These are phyloP conservation scores for Rhaphigaster nebulosa DNA, from an alignment of 2,888 invertebrate species.

Conservation along the genomic window DNA sequence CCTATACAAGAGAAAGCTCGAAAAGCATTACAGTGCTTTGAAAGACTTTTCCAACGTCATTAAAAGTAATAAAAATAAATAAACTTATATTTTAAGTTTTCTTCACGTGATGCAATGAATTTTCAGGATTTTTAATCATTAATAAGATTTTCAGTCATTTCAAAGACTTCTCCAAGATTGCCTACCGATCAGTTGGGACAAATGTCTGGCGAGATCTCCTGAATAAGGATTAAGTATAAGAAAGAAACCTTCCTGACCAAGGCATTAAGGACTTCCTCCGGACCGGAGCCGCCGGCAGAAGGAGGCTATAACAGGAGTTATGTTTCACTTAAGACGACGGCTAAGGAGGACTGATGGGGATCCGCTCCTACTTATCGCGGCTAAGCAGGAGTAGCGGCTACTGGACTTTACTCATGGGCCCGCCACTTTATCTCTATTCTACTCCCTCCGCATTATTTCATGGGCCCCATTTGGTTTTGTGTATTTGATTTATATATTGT, in stretches of 20 bases:
- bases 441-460: background rate
- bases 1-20: too few relatives aligned
- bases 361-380: slow-evolving; percentile 32
- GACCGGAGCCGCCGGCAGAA: too few relatives aligned
- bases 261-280: background rate
- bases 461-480: background rate
- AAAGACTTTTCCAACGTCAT: too few relatives aligned
- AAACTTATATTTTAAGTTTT: too few relatives aligned
- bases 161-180: background rate
- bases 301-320: slow-evolving; percentile 42
- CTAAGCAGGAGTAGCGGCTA: slow-evolving; percentile 34
- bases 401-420: slow-evolving; percentile 43
- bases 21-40: too few relatives aligned
- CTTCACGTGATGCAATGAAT: too few relatives aligned
- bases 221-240: background rate
- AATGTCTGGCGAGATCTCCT: background rate
- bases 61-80: too few relatives aligned
- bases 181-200: too few relatives aligned
- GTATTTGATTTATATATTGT: background rate
- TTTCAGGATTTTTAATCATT: too few relatives aligned
- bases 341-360: slow-evolving; percentile 50
- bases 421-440: slow-evolving; percentile 26
- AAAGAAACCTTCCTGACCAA: background rate
- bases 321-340: slow-evolving; percentile 51
- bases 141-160: too few relatives aligned